Base-by-base conservation (phyloP, 2,113 vertebrate genomes). In the Cepphus grylle region DNA sequence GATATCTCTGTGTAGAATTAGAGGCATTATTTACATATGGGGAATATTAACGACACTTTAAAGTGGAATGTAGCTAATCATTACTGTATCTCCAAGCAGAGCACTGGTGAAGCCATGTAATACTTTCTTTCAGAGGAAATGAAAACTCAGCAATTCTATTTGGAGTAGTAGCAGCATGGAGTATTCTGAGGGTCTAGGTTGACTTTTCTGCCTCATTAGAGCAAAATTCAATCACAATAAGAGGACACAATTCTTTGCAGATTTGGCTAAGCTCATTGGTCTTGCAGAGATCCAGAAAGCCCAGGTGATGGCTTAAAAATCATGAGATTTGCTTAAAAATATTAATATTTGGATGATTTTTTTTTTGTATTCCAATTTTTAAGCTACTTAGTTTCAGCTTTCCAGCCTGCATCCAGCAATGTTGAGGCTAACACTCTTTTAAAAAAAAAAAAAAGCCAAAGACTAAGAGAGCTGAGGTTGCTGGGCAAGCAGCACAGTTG, bases 41-140 rank as follows among this genome's bases (percentile, higher is more conserved):
- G 29, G 62, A 91, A 86, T 95, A 93, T 84, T 94, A 91, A 81
- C 80, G 59, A 87, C 74, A 77, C 34, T 89, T 95, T 81, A 49
- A 74, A 94, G 55, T 66, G 80, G 88, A 93, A 80, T 69, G 40
- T 19, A 93, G 70, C 66, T 94, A 62, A 92, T 93, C 70, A 81
- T 87, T 96, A 43, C 0, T 0, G 69, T 86, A 43, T 63, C 59
- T 83, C 49, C 56, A 72, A 69, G 43, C 21, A 77, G 77, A 91
- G 56, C 2, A 3, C 70, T 91, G 47, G 43, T 55, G 83, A 71
- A 80, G 78, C 53, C 27, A 32, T 70, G 5, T 15, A 73, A 56
- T 84, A 56, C 83, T 71, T 86, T 76, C 71, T 61, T 88, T 78
- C 84, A 69, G 47, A 78, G 61, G 79, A 93, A 96, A 71, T 59